Evolutionary conservation across 92 coral and sea anemone genomes (phyloP).

Genomic region (Parazoanthus atlanticus): DNA sequence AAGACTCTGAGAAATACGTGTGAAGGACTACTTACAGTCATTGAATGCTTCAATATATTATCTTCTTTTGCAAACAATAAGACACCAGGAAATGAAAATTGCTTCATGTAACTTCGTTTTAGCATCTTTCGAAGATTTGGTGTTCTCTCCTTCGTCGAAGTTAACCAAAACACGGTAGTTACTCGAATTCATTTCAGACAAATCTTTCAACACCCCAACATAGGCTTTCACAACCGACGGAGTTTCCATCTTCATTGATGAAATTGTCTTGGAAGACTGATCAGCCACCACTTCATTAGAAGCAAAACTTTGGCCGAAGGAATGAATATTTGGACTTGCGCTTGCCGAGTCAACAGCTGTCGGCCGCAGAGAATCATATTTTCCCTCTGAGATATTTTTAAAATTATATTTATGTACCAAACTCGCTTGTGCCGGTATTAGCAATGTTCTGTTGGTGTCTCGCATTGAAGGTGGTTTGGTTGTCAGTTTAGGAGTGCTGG

Average conservation of each 20-base stretch:
- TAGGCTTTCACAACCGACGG: not conserved
- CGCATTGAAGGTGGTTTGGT: not conserved
- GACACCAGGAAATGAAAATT: no score
- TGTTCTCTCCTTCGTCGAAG: not conserved
- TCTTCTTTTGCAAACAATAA: no score
- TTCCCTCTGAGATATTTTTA: not conserved
- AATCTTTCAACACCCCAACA: not conserved
- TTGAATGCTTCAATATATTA: no score
- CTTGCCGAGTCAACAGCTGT: not conserved
- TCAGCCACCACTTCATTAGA: not conserved
- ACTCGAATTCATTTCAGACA: not conserved
- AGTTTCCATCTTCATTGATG: not conserved
- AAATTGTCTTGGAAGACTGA: not conserved
- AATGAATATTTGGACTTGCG: not conserved
- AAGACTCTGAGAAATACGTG: no score
- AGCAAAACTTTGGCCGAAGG: not conserved
- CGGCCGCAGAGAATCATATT: not conserved
- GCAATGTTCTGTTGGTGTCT: not conserved
- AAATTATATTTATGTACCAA: not conserved
- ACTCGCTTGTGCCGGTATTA: not conserved
- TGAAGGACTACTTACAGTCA: no score
- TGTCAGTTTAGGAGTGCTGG: slow-evolving; percentile 20
- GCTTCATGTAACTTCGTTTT: not conserved
- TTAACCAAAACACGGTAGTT: slow-evolving; percentile 15
- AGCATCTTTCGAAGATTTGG: not conserved